Conservation (phyloP, 1,140 invertebrate genomes). For the Mya arenaria region DNA sequence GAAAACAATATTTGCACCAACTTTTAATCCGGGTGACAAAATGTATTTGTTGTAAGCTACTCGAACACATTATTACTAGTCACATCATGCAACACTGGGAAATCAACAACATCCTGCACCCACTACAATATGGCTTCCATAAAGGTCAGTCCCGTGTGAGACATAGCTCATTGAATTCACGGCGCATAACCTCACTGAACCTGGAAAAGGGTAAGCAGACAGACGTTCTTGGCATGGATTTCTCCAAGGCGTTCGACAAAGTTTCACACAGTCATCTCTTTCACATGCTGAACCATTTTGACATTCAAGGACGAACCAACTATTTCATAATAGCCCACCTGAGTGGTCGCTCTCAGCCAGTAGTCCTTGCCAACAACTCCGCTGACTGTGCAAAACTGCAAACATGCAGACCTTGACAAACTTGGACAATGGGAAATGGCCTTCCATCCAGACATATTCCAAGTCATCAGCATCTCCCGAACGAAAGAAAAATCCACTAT, state of each 20-base stretch:
- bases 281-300: conserved; percentile 47
- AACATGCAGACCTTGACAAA: conserved; percentile 16
- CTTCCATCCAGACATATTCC: conserved; percentile 44
- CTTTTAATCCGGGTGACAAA: too few species aligned
- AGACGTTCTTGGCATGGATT: conserved; percentile 53
- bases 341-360: conserved; percentile 7
- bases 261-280: conserved; percentile 52
- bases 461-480: too few species aligned
- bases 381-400: conserved; percentile 19
- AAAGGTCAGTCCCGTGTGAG: conserved; percentile 21
- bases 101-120: background rate
- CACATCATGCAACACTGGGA: background rate
- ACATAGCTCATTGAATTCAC: conserved; percentile 49
- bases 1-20: too few species aligned
- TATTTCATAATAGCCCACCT: conserved; percentile 53
- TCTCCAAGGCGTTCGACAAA: conserved; percentile 59
- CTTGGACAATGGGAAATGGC: conserved; percentile 18
- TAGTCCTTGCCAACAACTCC: background rate
- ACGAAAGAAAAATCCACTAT: too few species aligned
- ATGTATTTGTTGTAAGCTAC: background rate
- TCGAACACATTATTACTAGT: background rate
- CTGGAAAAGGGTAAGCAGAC: conserved; percentile 53
- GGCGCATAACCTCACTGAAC: conserved; percentile 6
- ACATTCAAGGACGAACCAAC: conserved; percentile 35
- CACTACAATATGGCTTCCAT: conserved; percentile 25